Conservation (phyloP, 2,888 invertebrate species). For the Callyntrura guangdongensis region DNA sequence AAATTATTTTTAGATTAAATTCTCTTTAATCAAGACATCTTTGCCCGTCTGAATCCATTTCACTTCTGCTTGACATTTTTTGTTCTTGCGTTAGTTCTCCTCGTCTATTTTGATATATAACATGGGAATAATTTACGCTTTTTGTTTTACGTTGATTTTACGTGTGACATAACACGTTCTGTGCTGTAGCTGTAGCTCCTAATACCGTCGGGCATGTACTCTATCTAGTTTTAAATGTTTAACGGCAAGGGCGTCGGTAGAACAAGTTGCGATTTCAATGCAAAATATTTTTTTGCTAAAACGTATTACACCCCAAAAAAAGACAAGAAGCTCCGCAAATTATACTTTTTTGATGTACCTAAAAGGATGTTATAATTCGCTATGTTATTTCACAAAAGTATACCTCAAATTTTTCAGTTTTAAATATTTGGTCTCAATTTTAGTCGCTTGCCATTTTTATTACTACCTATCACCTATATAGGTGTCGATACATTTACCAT, state of each 20-base stretch:
- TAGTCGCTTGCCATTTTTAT: no score
- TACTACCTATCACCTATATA: no score
- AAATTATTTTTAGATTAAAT: neutral
- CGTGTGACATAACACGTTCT: neutral
- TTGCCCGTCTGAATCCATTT: neutral
- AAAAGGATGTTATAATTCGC: no score
- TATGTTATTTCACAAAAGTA: no score
- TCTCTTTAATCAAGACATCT: conserved; percentile 12
- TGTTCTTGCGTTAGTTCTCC: neutral
- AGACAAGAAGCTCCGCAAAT: neutral
- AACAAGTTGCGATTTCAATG: neutral
- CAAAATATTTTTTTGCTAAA: conserved; percentile 17
- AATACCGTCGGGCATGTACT: neutral
- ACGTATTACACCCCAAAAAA: conserved; percentile 21
- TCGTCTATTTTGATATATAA: neutral
- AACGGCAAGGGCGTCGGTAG: conserved; percentile 43
- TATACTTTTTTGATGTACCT: no score
- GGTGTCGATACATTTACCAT: no score
- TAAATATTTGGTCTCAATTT: no score
- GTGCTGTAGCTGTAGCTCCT: neutral
- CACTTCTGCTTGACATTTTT: neutral
- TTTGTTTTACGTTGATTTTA: neutral
- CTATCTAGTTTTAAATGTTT: neutral
- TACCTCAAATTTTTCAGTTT: no score
- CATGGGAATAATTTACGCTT: neutral